A percentile compares a stretch with the other conserved stretches of the same genome.
Evolutionary conservation across 2,888 invertebrate genomes (phyloP).

Genomic region (Heliconius sara): DNA sequence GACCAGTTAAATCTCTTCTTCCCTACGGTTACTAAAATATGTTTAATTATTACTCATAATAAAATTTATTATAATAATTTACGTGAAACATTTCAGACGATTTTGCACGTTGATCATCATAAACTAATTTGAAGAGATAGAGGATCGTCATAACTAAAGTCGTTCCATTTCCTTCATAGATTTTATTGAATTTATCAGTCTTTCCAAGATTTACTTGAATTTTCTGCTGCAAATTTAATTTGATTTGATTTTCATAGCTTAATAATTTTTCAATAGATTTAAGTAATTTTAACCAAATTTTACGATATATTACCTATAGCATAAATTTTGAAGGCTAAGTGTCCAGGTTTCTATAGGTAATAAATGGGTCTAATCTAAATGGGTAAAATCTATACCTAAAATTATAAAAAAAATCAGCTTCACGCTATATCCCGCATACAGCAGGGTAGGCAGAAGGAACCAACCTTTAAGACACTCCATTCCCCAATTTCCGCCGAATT

Average conservation of each 20-base stretch:
- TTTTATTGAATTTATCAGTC: neutral
- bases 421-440: too few species aligned
- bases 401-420: too few species aligned
- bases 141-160: slow-evolving; percentile 1
- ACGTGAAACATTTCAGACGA: neutral
- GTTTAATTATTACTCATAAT: neutral
- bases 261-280: neutral
- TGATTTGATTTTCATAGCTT: neutral
- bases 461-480: too few species aligned
- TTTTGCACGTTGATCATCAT: neutral
- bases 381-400: neutral
- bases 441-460: too few species aligned
- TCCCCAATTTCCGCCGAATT: too few species aligned
- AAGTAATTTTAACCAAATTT: neutral
- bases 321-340: neutral
- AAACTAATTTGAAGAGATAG: neutral
- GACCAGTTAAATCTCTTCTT: neutral
- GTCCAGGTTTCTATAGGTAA: too few species aligned
- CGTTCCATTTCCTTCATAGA: slow-evolving; percentile 10
- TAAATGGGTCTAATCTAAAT: neutral
- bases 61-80: neutral
- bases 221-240: neutral
- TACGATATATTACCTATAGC: too few species aligned
- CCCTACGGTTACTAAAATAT: neutral
- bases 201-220: slow-evolving; percentile 2